phyloP scores from a whole-genome alignment of 2,113 vertebrate genomes.

The Ceratotherium simum region DNA sequence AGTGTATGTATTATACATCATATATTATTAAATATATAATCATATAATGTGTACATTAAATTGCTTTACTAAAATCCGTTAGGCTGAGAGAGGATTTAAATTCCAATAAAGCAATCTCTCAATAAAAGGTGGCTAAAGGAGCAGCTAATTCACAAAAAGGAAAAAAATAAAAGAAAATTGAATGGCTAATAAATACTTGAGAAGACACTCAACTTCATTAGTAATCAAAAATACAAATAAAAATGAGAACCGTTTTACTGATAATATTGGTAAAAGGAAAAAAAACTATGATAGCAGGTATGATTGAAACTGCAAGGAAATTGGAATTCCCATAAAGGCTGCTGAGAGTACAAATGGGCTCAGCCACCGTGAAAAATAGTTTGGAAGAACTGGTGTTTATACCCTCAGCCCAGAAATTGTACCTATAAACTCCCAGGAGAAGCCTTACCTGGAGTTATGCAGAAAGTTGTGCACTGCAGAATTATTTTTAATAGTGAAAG shows the following conservation, averaged over 20 bases:
- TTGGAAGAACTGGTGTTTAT: background rate
- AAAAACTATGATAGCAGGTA: background rate
- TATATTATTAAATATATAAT: background rate
- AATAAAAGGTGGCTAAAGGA: background rate
- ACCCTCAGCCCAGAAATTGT: background rate
- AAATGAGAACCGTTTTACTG: background rate
- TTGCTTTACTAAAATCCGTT: background rate
- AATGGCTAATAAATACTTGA: background rate
- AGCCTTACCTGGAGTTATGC: background rate
- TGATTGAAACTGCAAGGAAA: background rate
- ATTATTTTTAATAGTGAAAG: background rate
- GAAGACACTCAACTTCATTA: background rate
- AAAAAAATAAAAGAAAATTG: background rate
- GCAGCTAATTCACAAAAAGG: background rate
- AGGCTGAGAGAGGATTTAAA: constrained; percentile 13
- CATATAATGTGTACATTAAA: background rate
- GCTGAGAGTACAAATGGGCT: background rate
- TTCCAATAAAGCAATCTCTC: background rate
- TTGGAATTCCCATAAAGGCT: background rate
- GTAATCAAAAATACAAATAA: background rate
- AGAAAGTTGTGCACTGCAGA: background rate
- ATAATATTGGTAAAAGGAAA: background rate
- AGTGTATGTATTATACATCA: background rate
- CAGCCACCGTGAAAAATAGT: background rate
- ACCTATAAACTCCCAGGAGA: background rate